Percentiles rank a stretch among this genome's conserved stretches.
Conservation (phyloP, 2,797 vertebrate genomes). For the Silurus aristotelis region DNA sequence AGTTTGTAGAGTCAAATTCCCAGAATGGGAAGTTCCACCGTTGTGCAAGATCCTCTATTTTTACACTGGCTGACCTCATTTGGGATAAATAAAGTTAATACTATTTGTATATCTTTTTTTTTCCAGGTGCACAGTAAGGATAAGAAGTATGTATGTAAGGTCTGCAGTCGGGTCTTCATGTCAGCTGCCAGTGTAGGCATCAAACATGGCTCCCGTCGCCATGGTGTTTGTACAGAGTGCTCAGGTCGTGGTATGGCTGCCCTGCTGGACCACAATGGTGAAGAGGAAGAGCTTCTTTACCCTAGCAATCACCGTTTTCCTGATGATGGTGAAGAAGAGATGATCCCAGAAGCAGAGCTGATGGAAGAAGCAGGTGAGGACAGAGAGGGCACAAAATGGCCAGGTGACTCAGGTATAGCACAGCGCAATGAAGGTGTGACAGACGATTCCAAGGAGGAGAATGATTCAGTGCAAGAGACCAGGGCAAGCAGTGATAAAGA, state of each 20-base stretch:
- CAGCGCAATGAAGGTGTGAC: constrained; percentile 75
- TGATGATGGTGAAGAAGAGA: constrained; percentile 83
- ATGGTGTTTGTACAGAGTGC: constrained; percentile 92
- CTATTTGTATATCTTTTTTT: neutral
- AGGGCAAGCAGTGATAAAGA: constrained; percentile 86
- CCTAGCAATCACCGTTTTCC: constrained; percentile 76
- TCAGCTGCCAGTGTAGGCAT: constrained; percentile 97
- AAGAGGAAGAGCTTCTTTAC: constrained; percentile 86
- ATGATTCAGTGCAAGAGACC: constrained; percentile 85
- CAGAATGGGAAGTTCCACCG: neutral
- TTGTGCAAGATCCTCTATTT: neutral
- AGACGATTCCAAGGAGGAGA: constrained; percentile 89
- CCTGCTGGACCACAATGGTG: constrained; percentile 82
- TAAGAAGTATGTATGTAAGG: constrained; percentile 98
- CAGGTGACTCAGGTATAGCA: constrained; percentile 83
- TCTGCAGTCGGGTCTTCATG: constrained; percentile 96
- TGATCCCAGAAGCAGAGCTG: constrained; percentile 77
- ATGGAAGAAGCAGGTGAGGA: constrained; percentile 69
- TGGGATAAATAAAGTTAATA: neutral
- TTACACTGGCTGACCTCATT: neutral
- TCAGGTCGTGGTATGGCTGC: constrained; percentile 82
- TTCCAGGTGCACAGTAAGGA: constrained; percentile 97
- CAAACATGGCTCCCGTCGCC: constrained; percentile 93
- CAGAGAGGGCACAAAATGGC: constrained; percentile 86
- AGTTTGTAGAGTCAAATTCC: neutral